Base-by-base conservation (phyloP, 2,888 invertebrate genomes). In the Epiblema foenella region DNA sequence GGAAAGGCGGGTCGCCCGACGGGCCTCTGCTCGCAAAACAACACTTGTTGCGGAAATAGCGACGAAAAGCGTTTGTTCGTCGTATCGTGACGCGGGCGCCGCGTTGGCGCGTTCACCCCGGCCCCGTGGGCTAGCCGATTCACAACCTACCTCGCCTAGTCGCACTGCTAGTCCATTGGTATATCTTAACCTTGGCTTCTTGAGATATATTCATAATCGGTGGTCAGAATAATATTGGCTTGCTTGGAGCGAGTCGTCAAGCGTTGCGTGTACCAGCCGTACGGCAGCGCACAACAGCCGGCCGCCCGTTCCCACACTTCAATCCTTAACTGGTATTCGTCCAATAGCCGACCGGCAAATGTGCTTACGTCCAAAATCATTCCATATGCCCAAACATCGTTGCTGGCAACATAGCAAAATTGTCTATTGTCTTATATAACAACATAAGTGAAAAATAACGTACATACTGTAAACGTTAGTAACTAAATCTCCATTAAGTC, bases 41-140 rank as follows among this genome's bases (percentile, higher is more conserved):
- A 90, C 91, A 91, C 90, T 93, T 89, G 91, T 89, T 89, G 92
- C 91, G 89, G 91, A 91, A 91, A 92, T 91, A 92, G 91, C 89
- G 87, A 84, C 85, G 87, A 88, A 88, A 88, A 88, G 82, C 84
- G 85, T 84, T 85, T 85, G 86, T 83, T 85, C 82, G 84, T 78
- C 80, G 83, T 83, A 82, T 79, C 82, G 82, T 79, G 77, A 77
- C 80, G 75, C 73, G 73, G 57, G 77, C 81, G 80, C 77, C 68
- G 76, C 81, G 80, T 76, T 66, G 76, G 65, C 84, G 75, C 87
- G 83, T 88, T 86, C 85, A 86, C 85, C 86, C 85, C 85, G 75
- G 56, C 60, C 70, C 62, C 65, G 54, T 57, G 65, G n/a, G n/a
- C 46, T 33, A 33, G 9, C 46, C 46, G n/a, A n/a, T 46, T 46